Evolutionary conservation across 2,888 invertebrate species (phyloP).

Genomic region (Drosophila cognata): DNA sequence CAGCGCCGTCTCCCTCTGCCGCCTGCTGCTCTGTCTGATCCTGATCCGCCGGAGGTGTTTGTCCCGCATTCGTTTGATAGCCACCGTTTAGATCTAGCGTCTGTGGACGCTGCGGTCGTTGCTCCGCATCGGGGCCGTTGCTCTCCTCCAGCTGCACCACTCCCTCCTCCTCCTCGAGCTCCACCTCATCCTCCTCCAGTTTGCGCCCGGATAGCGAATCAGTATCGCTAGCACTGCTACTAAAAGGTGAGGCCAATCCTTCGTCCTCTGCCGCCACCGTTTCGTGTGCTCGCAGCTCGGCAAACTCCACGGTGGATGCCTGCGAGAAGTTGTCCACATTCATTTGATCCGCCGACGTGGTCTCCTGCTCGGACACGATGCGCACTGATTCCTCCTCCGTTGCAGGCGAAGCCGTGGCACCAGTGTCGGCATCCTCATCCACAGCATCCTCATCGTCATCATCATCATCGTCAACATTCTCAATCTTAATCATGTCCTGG

Average conservation of each 20-base stretch:
- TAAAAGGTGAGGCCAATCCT: slow-evolving; percentile 67
- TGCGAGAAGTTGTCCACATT: slow-evolving; percentile 85
- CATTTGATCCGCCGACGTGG: slow-evolving; percentile 72
- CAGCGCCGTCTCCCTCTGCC: background rate
- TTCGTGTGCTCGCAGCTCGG: slow-evolving; percentile 73
- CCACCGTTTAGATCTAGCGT: slow-evolving; percentile 80
- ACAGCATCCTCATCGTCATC: slow-evolving; percentile 6
- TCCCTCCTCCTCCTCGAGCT: slow-evolving; percentile 10
- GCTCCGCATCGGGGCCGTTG: slow-evolving; percentile 49
- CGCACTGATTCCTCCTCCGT: slow-evolving; percentile 72
- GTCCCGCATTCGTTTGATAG: slow-evolving; percentile 76
- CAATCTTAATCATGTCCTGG: background rate
- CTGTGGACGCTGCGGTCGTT: slow-evolving; percentile 82
- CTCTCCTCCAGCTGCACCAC: slow-evolving; percentile 19
- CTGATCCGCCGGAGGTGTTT: slow-evolving; percentile 78
- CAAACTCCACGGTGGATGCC: slow-evolving; percentile 84
- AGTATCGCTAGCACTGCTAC: slow-evolving; percentile 79
- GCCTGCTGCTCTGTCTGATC: background rate
- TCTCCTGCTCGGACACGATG: slow-evolving; percentile 67
- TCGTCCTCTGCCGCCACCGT: slow-evolving; percentile 31
- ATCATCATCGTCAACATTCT: background rate
- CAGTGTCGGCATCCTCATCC: slow-evolving; percentile 44
- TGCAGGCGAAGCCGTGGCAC: slow-evolving; percentile 42
- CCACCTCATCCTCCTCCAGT: slow-evolving; percentile 52
- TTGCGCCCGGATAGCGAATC: slow-evolving; percentile 70